A percentile compares a stretch with the other conserved stretches of the same genome.
Evolutionary conservation across 2,888 invertebrate species (phyloP).

Genomic region (Drosophila paranaensis): DNA sequence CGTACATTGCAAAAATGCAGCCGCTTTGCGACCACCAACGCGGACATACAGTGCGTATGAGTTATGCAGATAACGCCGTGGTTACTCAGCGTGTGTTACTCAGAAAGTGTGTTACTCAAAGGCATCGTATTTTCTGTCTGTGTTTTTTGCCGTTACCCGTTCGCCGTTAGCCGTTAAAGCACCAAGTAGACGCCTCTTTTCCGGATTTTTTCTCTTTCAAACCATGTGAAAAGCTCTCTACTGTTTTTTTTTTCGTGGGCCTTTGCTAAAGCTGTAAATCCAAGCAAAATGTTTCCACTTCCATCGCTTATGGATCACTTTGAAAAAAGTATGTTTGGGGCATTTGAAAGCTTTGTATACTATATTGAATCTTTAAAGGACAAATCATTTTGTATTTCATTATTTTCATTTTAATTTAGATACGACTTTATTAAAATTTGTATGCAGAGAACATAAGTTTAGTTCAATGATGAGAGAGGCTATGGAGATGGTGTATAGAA

Average conservation of each 20-base stretch:
- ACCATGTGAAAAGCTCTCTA: background rate
- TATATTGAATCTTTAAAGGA: too few species aligned
- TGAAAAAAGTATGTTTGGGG: too few species aligned
- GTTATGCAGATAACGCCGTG: conserved; percentile 67
- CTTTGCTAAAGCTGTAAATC: background rate
- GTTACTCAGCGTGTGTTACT: conserved; percentile 31
- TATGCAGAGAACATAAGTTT: too few species aligned
- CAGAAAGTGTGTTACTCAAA: conserved; percentile 59
- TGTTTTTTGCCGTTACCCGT: background rate
- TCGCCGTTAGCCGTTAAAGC: background rate
- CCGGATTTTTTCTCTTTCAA: conserved; percentile 6
- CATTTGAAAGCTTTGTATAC: too few species aligned
- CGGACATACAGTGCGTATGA: conserved; percentile 64
- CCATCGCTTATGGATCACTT: too few species aligned
- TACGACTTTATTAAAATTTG: too few species aligned
- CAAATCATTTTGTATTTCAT: too few species aligned
- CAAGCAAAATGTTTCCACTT: too few species aligned
- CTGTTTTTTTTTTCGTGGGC: background rate
- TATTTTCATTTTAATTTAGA: too few species aligned
- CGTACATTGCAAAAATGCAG: background rate
- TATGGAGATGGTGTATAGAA: too few species aligned
- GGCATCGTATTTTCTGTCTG: conserved; percentile 50
- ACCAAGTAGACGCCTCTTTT: conserved; percentile 24
- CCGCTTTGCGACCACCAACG: conserved; percentile 21
- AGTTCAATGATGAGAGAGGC: too few species aligned